These are phyloP conservation scores for Platyscapa corneri DNA, from an alignment of 1,140 invertebrate species.

Conservation along the genomic window DNA sequence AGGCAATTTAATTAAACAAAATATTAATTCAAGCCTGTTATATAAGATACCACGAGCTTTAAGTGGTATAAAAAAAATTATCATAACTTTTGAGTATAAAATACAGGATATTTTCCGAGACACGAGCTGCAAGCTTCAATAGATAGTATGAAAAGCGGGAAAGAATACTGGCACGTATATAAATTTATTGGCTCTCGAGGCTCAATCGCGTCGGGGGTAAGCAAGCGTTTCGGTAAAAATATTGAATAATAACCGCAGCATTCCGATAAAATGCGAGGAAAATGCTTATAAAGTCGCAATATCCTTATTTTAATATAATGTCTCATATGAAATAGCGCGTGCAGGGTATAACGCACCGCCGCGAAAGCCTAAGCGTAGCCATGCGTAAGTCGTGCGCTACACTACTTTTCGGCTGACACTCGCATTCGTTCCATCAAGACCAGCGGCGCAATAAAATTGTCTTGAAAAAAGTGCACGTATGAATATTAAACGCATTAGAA, in stretches of 20 bases:
- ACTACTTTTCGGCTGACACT: neutral
- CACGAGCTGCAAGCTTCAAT: neutral
- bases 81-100: conserved; percentile 2
- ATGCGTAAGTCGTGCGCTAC: too few relatives aligned
- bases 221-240: conserved; percentile 22
- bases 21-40: neutral
- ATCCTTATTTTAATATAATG: neutral
- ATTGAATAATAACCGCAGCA: conserved; percentile 28
- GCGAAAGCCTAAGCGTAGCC: neutral
- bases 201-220: neutral
- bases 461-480: neutral
- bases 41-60: neutral
- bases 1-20: neutral
- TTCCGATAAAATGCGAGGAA: conserved; percentile 13
- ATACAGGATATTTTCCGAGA: neutral
- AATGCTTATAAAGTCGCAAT: conserved; percentile 31
- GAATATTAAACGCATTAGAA: neutral
- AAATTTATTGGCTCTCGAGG: neutral
- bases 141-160: neutral
- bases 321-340: neutral
- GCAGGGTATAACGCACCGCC: neutral
- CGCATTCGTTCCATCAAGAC: neutral
- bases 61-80: conserved; percentile 26
- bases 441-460: neutral
- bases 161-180: neutral